These are phyloP conservation scores for Coelinius sp. DNA, from an alignment of 2,888 invertebrate species.

Conservation along the genomic window DNA sequence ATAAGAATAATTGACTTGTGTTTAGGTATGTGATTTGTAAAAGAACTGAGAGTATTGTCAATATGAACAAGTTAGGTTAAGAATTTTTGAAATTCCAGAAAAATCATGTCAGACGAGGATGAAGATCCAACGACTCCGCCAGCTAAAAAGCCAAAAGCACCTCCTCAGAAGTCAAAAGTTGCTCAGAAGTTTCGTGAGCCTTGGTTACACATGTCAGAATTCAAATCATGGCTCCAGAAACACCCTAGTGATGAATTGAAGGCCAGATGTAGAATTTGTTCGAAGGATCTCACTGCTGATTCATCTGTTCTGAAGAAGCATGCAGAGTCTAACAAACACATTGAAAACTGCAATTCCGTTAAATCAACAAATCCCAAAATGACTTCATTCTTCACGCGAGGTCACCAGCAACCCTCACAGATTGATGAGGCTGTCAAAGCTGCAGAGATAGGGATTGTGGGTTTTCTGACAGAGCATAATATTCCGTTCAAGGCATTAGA, in stretches of 20 bases:
- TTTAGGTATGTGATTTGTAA: not conserved
- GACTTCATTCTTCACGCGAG: not conserved
- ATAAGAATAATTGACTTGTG: not conserved
- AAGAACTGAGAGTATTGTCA: not conserved
- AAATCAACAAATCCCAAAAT: not conserved
- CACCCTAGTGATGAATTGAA: not conserved
- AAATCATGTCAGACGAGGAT: not conserved
- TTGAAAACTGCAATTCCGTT: not conserved
- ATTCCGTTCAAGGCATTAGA: conserved; percentile 39
- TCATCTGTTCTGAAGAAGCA: not conserved
- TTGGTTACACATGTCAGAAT: not conserved
- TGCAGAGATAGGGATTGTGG: conserved; percentile 43
- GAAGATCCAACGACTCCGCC: not conserved
- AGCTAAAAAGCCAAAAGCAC: not conserved
- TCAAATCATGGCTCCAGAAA: not conserved
- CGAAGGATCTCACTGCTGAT: not conserved
- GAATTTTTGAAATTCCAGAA: not conserved
- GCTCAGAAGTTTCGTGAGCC: not conserved
- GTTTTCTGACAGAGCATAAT: conserved; percentile 41
- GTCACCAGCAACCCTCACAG: not conserved
- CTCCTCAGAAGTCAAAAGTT: not conserved
- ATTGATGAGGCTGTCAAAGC: not conserved
- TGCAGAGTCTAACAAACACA: not conserved
- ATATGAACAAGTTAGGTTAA: not conserved
- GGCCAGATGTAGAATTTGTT: not conserved